phyloP scores from a whole-genome alignment of 2,888 invertebrate genomes.

The Stenodera caucasica region DNA sequence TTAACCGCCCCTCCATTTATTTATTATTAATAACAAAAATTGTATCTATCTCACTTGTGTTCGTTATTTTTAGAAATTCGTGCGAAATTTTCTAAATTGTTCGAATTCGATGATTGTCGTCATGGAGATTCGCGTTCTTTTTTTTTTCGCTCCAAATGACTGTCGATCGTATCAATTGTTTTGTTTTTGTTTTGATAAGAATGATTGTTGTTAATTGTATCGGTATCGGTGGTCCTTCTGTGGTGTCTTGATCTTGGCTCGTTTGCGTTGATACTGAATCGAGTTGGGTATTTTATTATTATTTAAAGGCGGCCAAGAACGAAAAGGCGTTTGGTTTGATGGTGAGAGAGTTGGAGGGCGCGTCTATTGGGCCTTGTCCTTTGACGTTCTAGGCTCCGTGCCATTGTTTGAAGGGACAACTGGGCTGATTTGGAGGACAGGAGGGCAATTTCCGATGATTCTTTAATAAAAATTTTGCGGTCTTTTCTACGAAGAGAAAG shows the following conservation, averaged over 20 bases:
- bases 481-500: too few species aligned
- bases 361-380: too few species aligned
- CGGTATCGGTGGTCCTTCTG: background rate
- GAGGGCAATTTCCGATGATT: too few species aligned
- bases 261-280: slow-evolving; percentile 44
- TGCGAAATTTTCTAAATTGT: background rate
- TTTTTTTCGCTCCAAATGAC: background rate
- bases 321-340: background rate
- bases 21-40: too few species aligned
- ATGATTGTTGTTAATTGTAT: slow-evolving; percentile 21
- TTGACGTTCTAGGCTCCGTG: too few species aligned
- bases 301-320: background rate
- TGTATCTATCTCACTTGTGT: background rate
- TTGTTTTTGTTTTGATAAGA: background rate
- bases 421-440: too few species aligned
- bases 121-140: background rate
- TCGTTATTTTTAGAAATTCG: background rate
- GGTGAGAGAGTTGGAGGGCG: too few species aligned
- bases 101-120: background rate
- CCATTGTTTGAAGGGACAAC: too few species aligned
- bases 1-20: background rate
- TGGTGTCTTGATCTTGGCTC: slow-evolving; percentile 43
- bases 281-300: slow-evolving; percentile 10
- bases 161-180: background rate
- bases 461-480: too few species aligned